Percentiles rank a stretch among this genome's conserved stretches.
Evolutionary conservation across 2,888 invertebrate genomes (phyloP).

Genomic region (Eupithecia abbreviata): DNA sequence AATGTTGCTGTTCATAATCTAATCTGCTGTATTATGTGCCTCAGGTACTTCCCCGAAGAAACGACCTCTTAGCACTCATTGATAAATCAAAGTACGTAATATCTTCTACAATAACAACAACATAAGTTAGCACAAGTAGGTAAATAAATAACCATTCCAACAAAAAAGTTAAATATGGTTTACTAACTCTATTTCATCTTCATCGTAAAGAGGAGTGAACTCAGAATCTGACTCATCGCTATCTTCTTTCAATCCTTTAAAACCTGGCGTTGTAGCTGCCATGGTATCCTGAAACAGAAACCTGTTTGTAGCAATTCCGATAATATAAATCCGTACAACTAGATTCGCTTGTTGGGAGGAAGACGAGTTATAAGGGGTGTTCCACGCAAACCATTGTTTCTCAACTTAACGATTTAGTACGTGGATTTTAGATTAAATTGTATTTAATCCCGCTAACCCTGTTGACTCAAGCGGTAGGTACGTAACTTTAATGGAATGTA

Average conservation of each 20-base stretch:
- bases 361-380: neutral
- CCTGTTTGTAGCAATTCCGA: neutral
- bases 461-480: neutral
- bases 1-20: neutral
- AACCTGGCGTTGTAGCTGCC: conserved; percentile 63
- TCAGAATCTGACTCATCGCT: conserved; percentile 71
- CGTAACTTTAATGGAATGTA: neutral
- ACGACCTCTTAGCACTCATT: neutral
- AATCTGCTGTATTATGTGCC: neutral
- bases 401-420: neutral
- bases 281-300: conserved; percentile 48
- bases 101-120: neutral
- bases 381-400: neutral
- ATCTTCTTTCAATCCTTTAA: conserved; percentile 63
- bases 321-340: neutral
- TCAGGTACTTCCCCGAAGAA: neutral
- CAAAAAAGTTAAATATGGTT: neutral
- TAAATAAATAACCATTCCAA: neutral
- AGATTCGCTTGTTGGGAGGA: neutral
- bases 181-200: conserved; percentile 74
- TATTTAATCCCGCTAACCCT: neutral
- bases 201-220: conserved; percentile 70
- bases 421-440: neutral
- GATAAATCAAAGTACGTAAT: neutral
- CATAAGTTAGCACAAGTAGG: neutral